Evolutionary conservation across 2,797 vertebrate genomes (phyloP), one percentile per base, ranked within the genome.

Genomic region (Eleutherodactylus coqui): DNA sequence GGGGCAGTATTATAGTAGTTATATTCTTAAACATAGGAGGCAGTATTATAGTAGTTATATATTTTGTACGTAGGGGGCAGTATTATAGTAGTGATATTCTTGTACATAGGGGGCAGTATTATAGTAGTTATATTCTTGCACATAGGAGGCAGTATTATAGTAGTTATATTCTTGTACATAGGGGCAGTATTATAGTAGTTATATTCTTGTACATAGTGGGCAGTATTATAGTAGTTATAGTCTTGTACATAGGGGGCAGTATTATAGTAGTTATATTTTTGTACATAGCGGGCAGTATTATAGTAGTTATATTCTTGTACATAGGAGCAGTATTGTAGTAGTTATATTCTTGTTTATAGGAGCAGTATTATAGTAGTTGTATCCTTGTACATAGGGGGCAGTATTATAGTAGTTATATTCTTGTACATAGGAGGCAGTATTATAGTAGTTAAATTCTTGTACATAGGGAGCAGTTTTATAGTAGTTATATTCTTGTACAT

Each of bases 121-220:
- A 67, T 67, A 67, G 64, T 67, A 36, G 64, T 36, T 67, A 67
- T 67, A 36, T 67, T 36, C 64, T 36, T 67, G 64, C 21, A 36
- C 32, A 67, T 36, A 67, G 34, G 64, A 1, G n/a, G 64, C 32
- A 67, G 64, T 67, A 67, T 67, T 67, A 67, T 36, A 67, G 64
- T 67, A 67, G 64, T 67, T 67, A 67, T 67, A 36, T 67, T 67
- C 64, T 36, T 67, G 64, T 36, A 36, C 32, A 67, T 67, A 67
- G 17, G 34, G 0, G 19, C 34, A 38, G 67, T 70, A 70, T 41
- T 70, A 70, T 70, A 70, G 67, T 70, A 70, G 67, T 70, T 70
- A 70, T 41, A 69, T 38, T 38, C 17, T 38, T 69, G 34, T 64
- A 32, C 17, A 64, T 64, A 64, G 60, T n/a, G 60, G 6, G 60